A percentile compares a stretch with the other conserved stretches of the same genome.
These are phyloP conservation scores for Lumbricus terrestris DNA, from an alignment of 2,888 invertebrate genomes.

Conservation along the genomic window DNA sequence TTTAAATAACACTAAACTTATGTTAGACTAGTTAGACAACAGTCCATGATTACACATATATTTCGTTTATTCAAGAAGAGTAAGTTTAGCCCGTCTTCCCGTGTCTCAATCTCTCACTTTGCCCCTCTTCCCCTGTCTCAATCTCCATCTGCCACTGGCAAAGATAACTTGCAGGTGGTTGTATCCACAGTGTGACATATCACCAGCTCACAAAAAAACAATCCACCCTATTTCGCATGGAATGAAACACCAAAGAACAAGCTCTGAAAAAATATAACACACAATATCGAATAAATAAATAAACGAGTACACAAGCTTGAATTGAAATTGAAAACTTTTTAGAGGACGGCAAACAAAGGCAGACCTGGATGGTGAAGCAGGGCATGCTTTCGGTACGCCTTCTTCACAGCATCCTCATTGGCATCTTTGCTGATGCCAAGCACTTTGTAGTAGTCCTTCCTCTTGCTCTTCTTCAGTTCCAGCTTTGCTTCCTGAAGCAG, in stretches of 20 bases:
- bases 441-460: slow-evolving; percentile 95
- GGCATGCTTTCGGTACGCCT: slow-evolving; percentile 87
- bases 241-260: neutral
- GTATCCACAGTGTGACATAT: neutral
- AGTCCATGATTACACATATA: neutral
- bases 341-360: slow-evolving; percentile 16
- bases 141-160: neutral
- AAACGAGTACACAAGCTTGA: too few species aligned
- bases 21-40: neutral
- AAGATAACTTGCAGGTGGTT: neutral
- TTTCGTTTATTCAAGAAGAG: too few species aligned
- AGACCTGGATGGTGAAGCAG: slow-evolving; percentile 82
- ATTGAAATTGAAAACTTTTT: too few species aligned
- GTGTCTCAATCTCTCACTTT: too few species aligned
- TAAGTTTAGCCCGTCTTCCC: too few species aligned
- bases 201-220: neutral
- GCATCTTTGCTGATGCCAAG: slow-evolving; percentile 80
- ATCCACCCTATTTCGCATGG: neutral
- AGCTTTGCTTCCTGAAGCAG: slow-evolving; percentile 83
- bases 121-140: neutral
- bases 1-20: neutral
- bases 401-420: slow-evolving; percentile 87
- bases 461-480: slow-evolving; percentile 83
- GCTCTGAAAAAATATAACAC: neutral
- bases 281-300: too few species aligned